Evolutionary conservation across 2,888 invertebrate genomes (phyloP).

Genomic region (Pristionchus fissidentatus): DNA sequence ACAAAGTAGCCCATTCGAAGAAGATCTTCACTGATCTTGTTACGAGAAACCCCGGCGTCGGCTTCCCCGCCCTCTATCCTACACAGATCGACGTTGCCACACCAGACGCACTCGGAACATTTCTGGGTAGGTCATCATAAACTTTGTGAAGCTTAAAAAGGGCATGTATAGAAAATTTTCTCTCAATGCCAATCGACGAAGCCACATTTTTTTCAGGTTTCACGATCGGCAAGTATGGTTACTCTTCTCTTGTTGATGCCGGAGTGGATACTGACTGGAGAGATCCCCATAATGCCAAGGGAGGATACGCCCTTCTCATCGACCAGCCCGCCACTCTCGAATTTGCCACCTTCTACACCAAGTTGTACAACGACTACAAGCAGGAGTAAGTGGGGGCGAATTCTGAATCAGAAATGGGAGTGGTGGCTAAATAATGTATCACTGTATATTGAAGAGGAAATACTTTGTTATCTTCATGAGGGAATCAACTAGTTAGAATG

Average conservation of each 20-base stretch:
- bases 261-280: slow-evolving; percentile 70
- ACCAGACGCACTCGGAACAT: not conserved
- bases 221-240: slow-evolving; percentile 52
- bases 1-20: not conserved
- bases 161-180: too few relatives aligned
- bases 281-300: slow-evolving; percentile 60
- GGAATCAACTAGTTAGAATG: too few relatives aligned
- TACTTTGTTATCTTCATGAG: too few relatives aligned
- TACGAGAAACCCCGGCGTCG: not conserved
- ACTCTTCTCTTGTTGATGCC: slow-evolving; percentile 54
- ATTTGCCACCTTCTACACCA: slow-evolving; percentile 21
- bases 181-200: too few relatives aligned
- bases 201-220: slow-evolving; percentile 40
- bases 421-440: too few relatives aligned
- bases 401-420: too few relatives aligned
- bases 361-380: slow-evolving; percentile 30
- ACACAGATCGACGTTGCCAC: not conserved
- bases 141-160: too few relatives aligned
- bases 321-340: slow-evolving; percentile 67
- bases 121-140: not conserved
- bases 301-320: slow-evolving; percentile 63
- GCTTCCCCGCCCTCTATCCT: not conserved
- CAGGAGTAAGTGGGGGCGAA: slow-evolving; percentile 35
- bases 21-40: not conserved
- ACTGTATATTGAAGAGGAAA: too few relatives aligned